Evolutionary conservation across 2,888 invertebrate species (phyloP), one percentile per base, ranked within the genome.

Genomic region (Ormyrus thymus): DNA sequence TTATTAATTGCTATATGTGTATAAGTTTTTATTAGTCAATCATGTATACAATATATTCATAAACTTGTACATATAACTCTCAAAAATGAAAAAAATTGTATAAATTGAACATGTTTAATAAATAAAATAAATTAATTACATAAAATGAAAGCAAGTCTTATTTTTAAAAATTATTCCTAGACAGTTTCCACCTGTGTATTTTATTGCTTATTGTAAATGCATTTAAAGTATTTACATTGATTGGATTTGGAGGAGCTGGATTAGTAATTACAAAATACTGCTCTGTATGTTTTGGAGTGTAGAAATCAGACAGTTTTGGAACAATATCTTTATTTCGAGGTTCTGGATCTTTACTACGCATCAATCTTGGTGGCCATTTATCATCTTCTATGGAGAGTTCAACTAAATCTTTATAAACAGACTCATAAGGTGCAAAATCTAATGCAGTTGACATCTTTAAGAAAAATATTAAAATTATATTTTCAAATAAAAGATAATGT

Each of bases 321-420:
- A 83, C 79, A 50, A 85, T 64, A 72, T 89, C 89, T 70, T 81
- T 86, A 72, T 85, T 83, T 55, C 87, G 80, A 50, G 87, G 88
- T 58, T 87, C 86, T 11, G 89, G 89, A 84, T 88, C 88, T 70
- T 86, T 89, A 66, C 85, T 89, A 3, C 89, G 84, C 6, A 81
- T 86, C 46, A 89, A 7, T 82, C 84, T 83, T 29, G 73, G 62
- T n/a, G 87, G 86, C 4, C 88, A 79, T 79, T 86, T 84, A 65
- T 85, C 83, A 15, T 89, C 88, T 70, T 88, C 86, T 50, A 89
- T 69, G 9, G 84, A 85, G 10, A 89, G 79, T 69, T 87, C 84
- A 6, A 89, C 83, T 10, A 89, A 83, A 76, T 89, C 85, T 76
- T 85, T 87, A 51, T 85, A 89, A 66, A 89, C 83, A n/a, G 82